Evolutionary conservation across 2,797 vertebrate species (phyloP), one percentile per base, ranked within the genome.

Genomic region (Phylloscopus collybita): DNA sequence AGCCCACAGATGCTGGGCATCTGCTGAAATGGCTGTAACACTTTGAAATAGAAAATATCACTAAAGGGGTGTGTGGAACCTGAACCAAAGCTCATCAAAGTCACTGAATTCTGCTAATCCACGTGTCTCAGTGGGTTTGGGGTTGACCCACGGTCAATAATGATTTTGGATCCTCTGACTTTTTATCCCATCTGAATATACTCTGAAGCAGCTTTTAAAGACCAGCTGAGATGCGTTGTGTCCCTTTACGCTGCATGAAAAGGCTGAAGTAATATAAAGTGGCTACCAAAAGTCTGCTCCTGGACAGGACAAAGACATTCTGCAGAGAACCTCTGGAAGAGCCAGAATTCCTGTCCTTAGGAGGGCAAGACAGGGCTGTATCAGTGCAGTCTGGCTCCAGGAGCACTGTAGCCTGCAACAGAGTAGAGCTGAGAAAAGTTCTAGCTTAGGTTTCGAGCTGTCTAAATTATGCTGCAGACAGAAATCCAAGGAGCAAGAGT

Each of bases 1-100:
- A 92, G 44, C 30, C 59, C 66, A 62, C 87, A 93, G 89, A 90
- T 93, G 92, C 93, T 72, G 72, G 93, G 91, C 91, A 94, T 96
- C 94, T 95, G 93, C 92, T 94, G 92, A 84, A 95, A 91, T 59
- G 65, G 54, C 89, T 88, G 65, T 27, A 83, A 59, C 74, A 49
- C 69, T 95, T 88, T 75, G 84, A 95, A 95, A 93, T 9, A 65
- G 83, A 80, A 92, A 95, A 87, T 80, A 54, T 19, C 42, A 25
- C 57, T 76, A 67, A 71, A 85, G 23, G 29, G 25, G 5, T 74
- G 53, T 44, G 34, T 78, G 79, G 25, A 50, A 15, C n/a, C 44
- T 80, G 57, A 75, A 71, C 16, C 76, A 81, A 83, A 65, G 7
- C 64, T 91, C 53, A 44, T 26, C 47, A 50, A 74, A 72, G 30